Evolutionary conservation across 2,888 invertebrate genomes (phyloP).

Genomic region (Chaetoderma sp.): DNA sequence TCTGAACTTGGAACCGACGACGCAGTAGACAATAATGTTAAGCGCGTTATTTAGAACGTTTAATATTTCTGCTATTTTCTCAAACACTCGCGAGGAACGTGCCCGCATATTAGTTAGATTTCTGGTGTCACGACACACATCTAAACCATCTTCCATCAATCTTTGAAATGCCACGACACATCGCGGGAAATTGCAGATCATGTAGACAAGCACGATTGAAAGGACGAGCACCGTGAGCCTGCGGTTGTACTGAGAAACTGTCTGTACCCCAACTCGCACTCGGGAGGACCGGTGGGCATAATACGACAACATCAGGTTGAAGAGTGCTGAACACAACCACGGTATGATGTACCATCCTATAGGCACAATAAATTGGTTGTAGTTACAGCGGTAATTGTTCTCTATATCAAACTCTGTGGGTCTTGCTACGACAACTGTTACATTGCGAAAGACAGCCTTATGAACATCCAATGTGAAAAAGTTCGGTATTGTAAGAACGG

Average conservation of each 20-base stretch:
- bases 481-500: constrained; percentile 36
- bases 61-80: constrained; percentile 37
- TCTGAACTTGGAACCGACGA: constrained; percentile 43
- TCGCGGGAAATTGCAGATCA: constrained; percentile 44
- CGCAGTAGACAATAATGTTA: constrained; percentile 45
- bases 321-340: constrained; percentile 33
- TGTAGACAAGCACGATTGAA: constrained; percentile 40
- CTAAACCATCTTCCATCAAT: constrained; percentile 33
- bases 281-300: constrained; percentile 38
- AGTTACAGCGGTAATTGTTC: constrained; percentile 39
- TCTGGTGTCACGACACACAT: constrained; percentile 30
- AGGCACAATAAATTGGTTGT: constrained; percentile 42
- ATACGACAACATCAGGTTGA: constrained; percentile 38
- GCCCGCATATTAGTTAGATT: constrained; percentile 25
- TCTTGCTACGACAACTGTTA: constrained; percentile 28
- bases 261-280: constrained; percentile 38
- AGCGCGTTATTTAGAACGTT: constrained; percentile 47
- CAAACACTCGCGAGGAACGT: constrained; percentile 27
- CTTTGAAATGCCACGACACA: constrained; percentile 41
- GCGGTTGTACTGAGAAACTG: constrained; percentile 37
- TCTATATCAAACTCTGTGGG: constrained; percentile 31
- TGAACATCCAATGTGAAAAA: constrained; percentile 36
- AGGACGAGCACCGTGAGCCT: constrained; percentile 43
- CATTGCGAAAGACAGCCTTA: constrained; percentile 21
- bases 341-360: constrained; percentile 46